Base-by-base conservation (phyloP, 2,888 invertebrate species). In the Troglohyphantes excavatus region DNA sequence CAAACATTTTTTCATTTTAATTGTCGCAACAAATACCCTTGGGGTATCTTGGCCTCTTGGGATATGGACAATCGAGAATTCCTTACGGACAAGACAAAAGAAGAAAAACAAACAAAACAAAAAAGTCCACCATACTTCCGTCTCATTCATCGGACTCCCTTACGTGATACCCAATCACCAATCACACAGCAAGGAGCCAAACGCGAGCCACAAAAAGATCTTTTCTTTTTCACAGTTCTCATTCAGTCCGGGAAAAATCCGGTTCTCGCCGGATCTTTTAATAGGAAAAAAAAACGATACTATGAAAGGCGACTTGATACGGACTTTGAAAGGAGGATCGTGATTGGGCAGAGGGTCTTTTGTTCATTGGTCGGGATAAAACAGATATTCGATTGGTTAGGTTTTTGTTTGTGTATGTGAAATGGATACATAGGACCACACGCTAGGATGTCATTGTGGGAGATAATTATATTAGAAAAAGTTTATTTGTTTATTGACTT, bases 291-390 rank as follows among this genome's bases (percentile, higher is more conserved):
- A 39, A 39, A 39, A 39, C 39, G 7, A 11, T 7, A 11, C 39
- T 13, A n/a, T 53, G 53, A 53, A 53, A 53, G 53, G 53, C 53
- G 53, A n/a, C 53, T 53, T 53, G 53, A 53, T 53, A 53, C 53
- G 5, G 53, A 53, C 53, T 53, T 53, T 53, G 17, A 53, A 53
- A n/a, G n/a, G 53, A 13, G 53, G 53, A 1, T n/a, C 53, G 53
- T 53, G 53, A 53, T 53, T 53, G 53, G 2, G 9, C 39, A 7
- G 3, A 39, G 13, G 39, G 39, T 53, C 53, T 2, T 53, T 53
- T 53, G 53, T 53, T 53, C 13, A n/a, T 13, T 13, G n/a, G n/a
- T 13, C n/a, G 17, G 17, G 17, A 0, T n/a, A 13, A 17, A 17
- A 53, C 9, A 39, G 33, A 33, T 33, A 33, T 33, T 33, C 33